A percentile compares a stretch with the other conserved stretches of the same genome.
Evolutionary conservation across 2,888 invertebrate species (phyloP).

Genomic region (Eristalis tenax): DNA sequence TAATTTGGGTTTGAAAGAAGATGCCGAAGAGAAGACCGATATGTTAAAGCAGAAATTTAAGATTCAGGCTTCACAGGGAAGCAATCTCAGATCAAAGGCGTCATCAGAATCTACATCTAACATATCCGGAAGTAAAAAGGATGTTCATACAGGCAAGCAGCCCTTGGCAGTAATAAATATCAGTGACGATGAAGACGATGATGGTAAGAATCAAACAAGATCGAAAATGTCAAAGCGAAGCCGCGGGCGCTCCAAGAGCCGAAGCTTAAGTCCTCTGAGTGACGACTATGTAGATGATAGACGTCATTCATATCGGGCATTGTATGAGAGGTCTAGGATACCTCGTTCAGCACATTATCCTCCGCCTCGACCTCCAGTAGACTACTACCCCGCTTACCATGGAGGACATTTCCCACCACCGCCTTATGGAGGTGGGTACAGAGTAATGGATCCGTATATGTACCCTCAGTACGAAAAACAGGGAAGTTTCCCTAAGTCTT

Average conservation of each 20-base stretch:
- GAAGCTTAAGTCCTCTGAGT: slow-evolving; percentile 69
- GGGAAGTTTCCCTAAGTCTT: slow-evolving; percentile 75
- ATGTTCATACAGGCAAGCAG: neutral
- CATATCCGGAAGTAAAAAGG: slow-evolving; percentile 12
- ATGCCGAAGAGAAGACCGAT: slow-evolving; percentile 79
- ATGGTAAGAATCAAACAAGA: slow-evolving; percentile 20
- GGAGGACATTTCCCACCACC: slow-evolving; percentile 56
- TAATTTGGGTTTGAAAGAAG: slow-evolving; percentile 83
- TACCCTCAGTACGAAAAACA: slow-evolving; percentile 79
- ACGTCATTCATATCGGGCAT: slow-evolving; percentile 44
- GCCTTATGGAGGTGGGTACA: slow-evolving; percentile 74
- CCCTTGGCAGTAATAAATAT: slow-evolving; percentile 76
- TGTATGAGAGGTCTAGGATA: slow-evolving; percentile 49
- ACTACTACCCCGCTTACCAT: slow-evolving; percentile 67
- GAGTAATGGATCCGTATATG: slow-evolving; percentile 77
- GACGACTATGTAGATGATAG: slow-evolving; percentile 65
- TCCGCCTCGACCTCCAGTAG: slow-evolving; percentile 32
- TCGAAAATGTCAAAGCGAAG: slow-evolving; percentile 44
- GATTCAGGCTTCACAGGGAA: slow-evolving; percentile 73
- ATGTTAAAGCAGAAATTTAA: slow-evolving; percentile 79
- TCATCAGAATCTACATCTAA: slow-evolving; percentile 24
- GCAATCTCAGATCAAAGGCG: slow-evolving; percentile 20
- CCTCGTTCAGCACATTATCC: slow-evolving; percentile 56
- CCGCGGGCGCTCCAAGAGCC: slow-evolving; percentile 72
- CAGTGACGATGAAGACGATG: slow-evolving; percentile 78